A percentile compares a stretch with the other conserved stretches of the same genome.
phyloP scores from a whole-genome alignment of 2,888 invertebrate species.

The Hydropsyche betteni region DNA sequence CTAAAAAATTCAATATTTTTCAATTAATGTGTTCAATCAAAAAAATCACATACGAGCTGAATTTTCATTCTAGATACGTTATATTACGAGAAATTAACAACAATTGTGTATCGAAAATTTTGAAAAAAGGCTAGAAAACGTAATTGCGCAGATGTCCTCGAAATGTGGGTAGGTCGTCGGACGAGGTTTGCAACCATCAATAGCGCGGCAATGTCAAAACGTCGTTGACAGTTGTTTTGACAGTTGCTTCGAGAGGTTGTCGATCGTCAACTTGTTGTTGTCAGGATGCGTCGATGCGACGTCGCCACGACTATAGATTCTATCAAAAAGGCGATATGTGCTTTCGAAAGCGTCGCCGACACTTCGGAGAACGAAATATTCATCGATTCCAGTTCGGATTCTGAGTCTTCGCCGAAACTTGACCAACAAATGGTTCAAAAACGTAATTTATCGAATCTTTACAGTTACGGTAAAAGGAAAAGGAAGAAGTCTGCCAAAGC shows the following conservation, averaged over 20 bases:
- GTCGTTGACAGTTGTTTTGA: no score
- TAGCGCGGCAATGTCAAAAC: no score
- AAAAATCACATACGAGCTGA: neutral
- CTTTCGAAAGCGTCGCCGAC: neutral
- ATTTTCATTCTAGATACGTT: neutral
- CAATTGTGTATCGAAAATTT: no score
- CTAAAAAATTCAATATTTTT: no score
- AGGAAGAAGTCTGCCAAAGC: neutral
- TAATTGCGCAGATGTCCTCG: conserved; percentile 21
- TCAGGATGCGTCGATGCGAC: no score
- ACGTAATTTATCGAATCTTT: neutral
- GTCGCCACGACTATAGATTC: neutral
- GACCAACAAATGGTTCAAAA: neutral
- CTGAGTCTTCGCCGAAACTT: neutral
- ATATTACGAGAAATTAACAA: no score
- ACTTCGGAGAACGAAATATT: neutral
- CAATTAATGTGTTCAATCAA: no score
- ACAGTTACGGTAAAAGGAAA: neutral
- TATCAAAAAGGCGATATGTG: neutral
- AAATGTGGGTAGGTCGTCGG: neutral
- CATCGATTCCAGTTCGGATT: neutral
- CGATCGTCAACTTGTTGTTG: no score
- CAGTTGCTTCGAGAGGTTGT: no score
- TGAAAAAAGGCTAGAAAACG: neutral
- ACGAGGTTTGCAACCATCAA: conserved; percentile 2